A percentile compares a stretch with the other conserved stretches of the same genome.
Conservation (phyloP, 2,113 vertebrate species). For the Mormoops blainvillei region DNA sequence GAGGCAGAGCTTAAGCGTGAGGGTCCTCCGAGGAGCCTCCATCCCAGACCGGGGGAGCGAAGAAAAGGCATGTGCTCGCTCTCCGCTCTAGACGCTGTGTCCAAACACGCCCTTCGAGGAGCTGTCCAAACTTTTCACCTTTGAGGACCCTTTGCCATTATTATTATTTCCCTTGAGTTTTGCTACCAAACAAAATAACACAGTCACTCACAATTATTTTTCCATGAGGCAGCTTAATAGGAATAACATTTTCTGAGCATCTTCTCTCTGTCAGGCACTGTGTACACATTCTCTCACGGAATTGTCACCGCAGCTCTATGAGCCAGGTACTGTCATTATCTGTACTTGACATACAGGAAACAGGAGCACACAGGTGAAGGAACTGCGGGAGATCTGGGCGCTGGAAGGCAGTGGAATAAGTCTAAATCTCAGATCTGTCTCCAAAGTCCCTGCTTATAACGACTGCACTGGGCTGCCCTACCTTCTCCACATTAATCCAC, state of each 20-base stretch:
- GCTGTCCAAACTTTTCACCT: background rate
- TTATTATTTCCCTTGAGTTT: background rate
- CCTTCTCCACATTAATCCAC: background rate
- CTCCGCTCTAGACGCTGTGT: background rate
- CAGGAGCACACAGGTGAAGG: background rate
- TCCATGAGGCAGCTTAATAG: background rate
- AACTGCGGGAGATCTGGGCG: background rate
- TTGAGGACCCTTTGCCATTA: background rate
- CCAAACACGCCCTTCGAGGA: background rate
- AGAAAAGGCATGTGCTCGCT: background rate
- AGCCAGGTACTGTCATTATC: background rate
- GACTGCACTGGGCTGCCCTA: no score
- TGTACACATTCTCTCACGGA: background rate
- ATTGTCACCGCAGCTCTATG: background rate
- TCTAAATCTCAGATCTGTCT: background rate
- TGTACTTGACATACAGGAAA: fast-evolving
- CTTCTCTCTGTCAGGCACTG: background rate
- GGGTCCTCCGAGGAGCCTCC: background rate
- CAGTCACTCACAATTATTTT: background rate
- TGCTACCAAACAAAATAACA: background rate
- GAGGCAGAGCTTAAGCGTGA: background rate
- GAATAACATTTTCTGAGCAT: background rate
- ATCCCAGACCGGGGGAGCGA: background rate
- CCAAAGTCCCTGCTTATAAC: background rate
- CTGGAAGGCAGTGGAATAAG: background rate